Evolutionary conservation across 2,888 invertebrate species (phyloP), one percentile per base, ranked within the genome.

Genomic region (Xylota segnis): DNA sequence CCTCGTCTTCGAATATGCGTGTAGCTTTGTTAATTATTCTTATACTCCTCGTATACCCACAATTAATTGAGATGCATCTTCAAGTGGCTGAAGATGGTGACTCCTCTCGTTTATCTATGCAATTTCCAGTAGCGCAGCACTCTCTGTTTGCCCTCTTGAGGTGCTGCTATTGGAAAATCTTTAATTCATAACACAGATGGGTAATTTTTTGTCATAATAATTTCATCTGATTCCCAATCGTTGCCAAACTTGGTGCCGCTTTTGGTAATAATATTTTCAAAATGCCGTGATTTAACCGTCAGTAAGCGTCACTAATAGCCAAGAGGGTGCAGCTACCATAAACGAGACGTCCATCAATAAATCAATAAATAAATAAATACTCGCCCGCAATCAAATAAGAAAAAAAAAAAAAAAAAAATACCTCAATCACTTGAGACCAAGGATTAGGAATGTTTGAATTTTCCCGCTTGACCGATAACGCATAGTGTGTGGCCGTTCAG

Each of bases 361-460:
- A 83, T 83, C 87, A 86, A 87, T 74, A 81, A 78, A 68, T 65
- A 72, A 58, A 58, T 65, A 72, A 58, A 58, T 50, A 66, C 12
- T 37, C 14, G 82, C 43, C 58, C 79, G 70, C 58, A 63, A 65
- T 74, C 72, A 68, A 78, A 66, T 78, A 83, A 72, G 34, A 71
- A 58, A 56, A 40, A 58, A 63, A 37, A 50, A 12, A 71, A 70
- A 65, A 76, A 32, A 72, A 47, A 52, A 37, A 45, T 68, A 90
- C 90, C 90, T 89, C 89, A 90, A 91, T 89, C 90, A 90, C 90
- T 91, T 91, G 90, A 91, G 90, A 89, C 90, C 90, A 89, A 89
- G 91, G 91, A 91, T 92, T 91, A 92, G 91, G 90, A 90, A 89
- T 90, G 90, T 91, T 91, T 91, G 90, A 90, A 89, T 91, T 90